Evolutionary conservation across 2,113 vertebrate genomes (phyloP).

Genomic region (Tympanuchus pallidicinctus): DNA sequence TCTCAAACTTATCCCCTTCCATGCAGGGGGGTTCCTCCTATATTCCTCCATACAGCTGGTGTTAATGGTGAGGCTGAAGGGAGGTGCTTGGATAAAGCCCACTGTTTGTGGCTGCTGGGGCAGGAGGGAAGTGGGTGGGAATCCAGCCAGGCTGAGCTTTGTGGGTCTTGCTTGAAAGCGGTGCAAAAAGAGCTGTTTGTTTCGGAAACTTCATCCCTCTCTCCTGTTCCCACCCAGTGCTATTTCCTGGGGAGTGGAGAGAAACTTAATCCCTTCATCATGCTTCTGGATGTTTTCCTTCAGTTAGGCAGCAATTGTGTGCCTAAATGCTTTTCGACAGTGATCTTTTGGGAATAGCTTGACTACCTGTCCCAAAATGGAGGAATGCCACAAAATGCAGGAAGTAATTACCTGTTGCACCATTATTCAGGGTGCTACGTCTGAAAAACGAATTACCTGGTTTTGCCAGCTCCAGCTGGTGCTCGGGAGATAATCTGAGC

Average conservation of each 20-base stretch:
- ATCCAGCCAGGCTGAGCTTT: not conserved
- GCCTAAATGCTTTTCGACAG: not conserved
- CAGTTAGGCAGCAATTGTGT: accelerated
- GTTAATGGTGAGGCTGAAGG: accelerated
- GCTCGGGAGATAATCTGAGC: conserved; percentile 1
- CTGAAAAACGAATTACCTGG: not conserved
- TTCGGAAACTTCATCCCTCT: conserved; percentile 6
- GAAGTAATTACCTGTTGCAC: not conserved
- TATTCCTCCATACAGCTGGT: accelerated
- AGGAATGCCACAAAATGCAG: not conserved
- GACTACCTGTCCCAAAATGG: accelerated
- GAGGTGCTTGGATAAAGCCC: accelerated
- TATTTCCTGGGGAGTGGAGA: conserved; percentile 6
- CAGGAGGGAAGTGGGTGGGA: not conserved
- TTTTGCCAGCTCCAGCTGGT: not conserved
- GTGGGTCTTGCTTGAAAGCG: not conserved
- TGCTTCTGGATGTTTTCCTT: not conserved
- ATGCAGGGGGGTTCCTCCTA: accelerated
- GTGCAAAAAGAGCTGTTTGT: not conserved
- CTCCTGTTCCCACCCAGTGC: not conserved
- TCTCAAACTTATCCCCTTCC: not conserved
- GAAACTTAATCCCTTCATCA: not conserved
- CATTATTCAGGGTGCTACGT: not conserved
- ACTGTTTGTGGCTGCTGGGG: not conserved
- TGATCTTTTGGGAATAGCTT: not conserved